Conservation (phyloP, 2,113 vertebrate genomes). For the Centropus bengalensis region DNA sequence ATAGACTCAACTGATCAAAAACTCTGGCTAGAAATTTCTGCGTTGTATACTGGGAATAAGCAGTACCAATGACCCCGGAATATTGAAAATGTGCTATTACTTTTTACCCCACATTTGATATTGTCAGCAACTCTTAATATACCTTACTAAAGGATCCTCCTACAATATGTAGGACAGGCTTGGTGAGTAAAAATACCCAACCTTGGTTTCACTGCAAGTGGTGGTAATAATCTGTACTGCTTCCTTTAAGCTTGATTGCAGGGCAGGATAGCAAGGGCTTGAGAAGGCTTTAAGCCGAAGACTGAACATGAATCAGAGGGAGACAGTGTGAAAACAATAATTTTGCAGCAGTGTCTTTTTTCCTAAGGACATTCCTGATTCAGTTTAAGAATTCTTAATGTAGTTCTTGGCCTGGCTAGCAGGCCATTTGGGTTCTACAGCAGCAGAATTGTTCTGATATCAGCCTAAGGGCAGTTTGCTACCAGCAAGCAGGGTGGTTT, state of each 20-base stretch:
- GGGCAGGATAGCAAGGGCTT: neutral
- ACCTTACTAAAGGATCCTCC: neutral
- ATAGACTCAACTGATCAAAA: neutral
- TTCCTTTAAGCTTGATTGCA: neutral
- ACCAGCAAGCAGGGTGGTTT: neutral
- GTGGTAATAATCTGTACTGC: neutral
- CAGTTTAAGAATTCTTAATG: neutral
- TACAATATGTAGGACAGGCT: neutral
- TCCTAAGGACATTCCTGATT: neutral
- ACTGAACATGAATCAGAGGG: neutral
- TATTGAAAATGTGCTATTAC: neutral
- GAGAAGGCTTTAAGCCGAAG: neutral
- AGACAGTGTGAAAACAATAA: neutral
- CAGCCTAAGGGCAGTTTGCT: neutral
- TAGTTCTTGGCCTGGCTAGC: neutral
- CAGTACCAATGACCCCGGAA: neutral
- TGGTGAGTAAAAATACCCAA: neutral
- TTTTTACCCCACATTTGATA: neutral
- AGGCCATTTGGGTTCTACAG: neutral
- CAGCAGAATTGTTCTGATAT: neutral
- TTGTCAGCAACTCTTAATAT: constrained; percentile 35
- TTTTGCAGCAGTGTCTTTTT: neutral
- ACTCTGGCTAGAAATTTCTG: neutral
- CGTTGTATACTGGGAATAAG: neutral
- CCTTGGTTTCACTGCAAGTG: neutral